These are phyloP conservation scores for Orchestes rusci DNA, from an alignment of 2,888 invertebrate species.

Conservation along the genomic window DNA sequence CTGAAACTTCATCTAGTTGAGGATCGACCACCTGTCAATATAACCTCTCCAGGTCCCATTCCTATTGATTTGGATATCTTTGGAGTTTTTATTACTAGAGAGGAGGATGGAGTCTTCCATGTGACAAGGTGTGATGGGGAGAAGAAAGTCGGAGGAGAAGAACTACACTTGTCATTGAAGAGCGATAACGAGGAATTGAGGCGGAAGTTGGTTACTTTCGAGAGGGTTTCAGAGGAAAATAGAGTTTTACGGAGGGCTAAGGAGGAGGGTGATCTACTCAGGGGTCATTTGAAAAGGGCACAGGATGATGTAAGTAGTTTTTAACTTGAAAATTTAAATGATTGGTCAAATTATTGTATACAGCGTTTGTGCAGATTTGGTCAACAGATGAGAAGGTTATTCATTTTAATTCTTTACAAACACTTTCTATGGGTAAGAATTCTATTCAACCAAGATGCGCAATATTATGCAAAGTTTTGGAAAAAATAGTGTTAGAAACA, in stretches of 20 bases:
- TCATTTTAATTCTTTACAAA: too few species aligned
- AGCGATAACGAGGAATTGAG: constrained; percentile 59
- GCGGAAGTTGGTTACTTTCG: constrained; percentile 52
- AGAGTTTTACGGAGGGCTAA: constrained; percentile 44
- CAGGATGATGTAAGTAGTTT: constrained; percentile 68
- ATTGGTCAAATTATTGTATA: too few species aligned
- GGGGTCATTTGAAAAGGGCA: constrained; percentile 56
- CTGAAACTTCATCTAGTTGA: constrained; percentile 70
- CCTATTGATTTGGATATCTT: constrained; percentile 71
- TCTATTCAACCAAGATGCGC: too few species aligned
- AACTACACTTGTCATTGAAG: constrained; percentile 37
- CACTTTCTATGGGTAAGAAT: too few species aligned
- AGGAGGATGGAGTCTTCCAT: constrained; percentile 65
- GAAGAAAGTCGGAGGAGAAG: neutral
- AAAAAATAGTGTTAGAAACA: too few species aligned
- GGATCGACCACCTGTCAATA: constrained; percentile 73
- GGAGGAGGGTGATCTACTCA: constrained; percentile 57
- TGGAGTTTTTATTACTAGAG: constrained; percentile 62
- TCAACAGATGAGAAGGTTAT: too few species aligned
- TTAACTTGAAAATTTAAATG: too few species aligned
- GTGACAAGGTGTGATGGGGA: neutral
- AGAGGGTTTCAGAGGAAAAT: constrained; percentile 55
- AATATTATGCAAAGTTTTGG: too few species aligned
- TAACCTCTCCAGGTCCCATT: constrained; percentile 74
- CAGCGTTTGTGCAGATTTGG: neutral